phyloP scores from a whole-genome alignment of 2,797 vertebrate genomes.

The Bryconaethiops microstoma region DNA sequence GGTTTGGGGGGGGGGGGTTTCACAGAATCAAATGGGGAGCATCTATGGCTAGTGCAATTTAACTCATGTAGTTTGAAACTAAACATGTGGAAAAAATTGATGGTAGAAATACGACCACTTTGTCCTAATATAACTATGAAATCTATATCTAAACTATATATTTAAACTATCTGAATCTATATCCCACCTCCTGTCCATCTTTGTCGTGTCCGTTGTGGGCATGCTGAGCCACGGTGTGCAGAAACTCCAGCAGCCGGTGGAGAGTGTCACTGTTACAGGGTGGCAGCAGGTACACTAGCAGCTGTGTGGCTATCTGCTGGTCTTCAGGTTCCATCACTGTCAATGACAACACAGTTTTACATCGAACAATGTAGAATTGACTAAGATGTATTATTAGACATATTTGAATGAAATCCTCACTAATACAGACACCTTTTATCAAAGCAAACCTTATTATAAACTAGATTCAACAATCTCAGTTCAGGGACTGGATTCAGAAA shows the following conservation, averaged over 20 bases:
- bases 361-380: not conserved
- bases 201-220: conserved; percentile 83
- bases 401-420: not conserved
- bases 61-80: no score
- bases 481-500: no score
- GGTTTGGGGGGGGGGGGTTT: no score
- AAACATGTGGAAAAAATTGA: no score
- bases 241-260: conserved; percentile 89
- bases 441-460: not conserved
- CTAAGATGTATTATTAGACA: not conserved
- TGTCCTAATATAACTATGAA: no score
- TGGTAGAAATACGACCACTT: no score
- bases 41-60: no score
- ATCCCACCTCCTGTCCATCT: conserved; percentile 85
- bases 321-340: conserved; percentile 76
- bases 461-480: no score
- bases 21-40: no score
- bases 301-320: conserved; percentile 86
- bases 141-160: no score
- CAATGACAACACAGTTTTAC: conserved; percentile 69
- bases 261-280: conserved; percentile 97
- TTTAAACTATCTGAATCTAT: no score
- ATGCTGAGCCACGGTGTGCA: conserved; percentile 89
- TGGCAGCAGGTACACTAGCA: conserved; percentile 94
- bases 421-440: not conserved